These are phyloP conservation scores for Zaprionus obscuricornis DNA, from an alignment of 2,888 invertebrate species.

Conservation along the genomic window DNA sequence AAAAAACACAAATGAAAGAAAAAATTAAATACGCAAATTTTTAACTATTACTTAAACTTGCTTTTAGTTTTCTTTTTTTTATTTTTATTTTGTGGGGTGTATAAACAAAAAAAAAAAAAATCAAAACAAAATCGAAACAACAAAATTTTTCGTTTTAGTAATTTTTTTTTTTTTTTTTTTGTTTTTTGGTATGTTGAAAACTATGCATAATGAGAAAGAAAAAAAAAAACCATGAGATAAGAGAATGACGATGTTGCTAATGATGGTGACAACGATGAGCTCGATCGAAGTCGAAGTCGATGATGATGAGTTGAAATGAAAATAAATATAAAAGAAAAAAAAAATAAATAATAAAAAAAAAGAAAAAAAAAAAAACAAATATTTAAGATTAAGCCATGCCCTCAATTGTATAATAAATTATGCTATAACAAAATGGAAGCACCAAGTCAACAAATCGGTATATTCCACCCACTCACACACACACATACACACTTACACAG, in stretches of 20 bases:
- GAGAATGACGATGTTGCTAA: constrained; percentile 18
- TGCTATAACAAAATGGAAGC: constrained; percentile 59
- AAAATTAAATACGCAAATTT: constrained; percentile 41
- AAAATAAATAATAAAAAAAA: constrained; percentile 13
- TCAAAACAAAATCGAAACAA: constrained; percentile 10
- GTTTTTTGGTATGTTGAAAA: constrained; percentile 68
- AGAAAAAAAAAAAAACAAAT: constrained; percentile 48
- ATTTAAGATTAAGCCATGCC: constrained; percentile 76
- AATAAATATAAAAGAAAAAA: constrained; percentile 7
- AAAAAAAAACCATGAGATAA: constrained; percentile 22
- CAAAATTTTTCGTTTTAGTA: constrained; percentile 34
- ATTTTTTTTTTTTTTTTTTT: constrained; percentile 52
- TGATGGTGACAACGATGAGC: constrained; percentile 4
- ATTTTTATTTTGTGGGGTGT: too few relatives aligned
- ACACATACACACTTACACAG: constrained; percentile 35
- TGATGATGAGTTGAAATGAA: too few relatives aligned
- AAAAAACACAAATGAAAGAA: constrained; percentile 21
- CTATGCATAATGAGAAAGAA: constrained; percentile 46
- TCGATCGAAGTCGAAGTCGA: too few relatives aligned
- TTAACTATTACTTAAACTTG: constrained; percentile 49
- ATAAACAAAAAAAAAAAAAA: constrained; percentile 28
- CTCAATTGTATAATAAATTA: constrained; percentile 81
- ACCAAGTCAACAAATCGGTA: constrained; percentile 72
- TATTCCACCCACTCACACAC: constrained; percentile 65
- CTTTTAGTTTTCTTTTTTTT: constrained; percentile 46